Evolutionary conservation across 2,888 invertebrate species (phyloP).

Genomic region (Platynereis dumerilii): DNA sequence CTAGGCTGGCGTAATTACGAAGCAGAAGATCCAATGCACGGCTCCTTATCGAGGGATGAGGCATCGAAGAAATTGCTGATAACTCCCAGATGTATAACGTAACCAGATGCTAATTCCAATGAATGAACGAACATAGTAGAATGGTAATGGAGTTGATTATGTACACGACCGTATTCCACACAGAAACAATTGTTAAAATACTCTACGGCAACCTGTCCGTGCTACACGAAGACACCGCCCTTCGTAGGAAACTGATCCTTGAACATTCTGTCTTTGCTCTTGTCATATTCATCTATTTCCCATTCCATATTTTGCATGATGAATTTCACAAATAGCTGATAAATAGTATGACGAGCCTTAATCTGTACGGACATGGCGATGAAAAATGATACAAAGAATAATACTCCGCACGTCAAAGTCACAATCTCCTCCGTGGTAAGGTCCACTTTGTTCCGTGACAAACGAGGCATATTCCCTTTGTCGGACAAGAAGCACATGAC

Average conservation of each 20-base stretch:
- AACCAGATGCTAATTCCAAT: not conserved
- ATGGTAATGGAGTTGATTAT: too few relatives aligned
- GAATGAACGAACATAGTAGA: not conserved
- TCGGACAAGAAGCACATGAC: constrained; percentile 67
- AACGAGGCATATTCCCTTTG: constrained; percentile 52
- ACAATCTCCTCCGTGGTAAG: constrained; percentile 66
- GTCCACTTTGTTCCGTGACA: constrained; percentile 58
- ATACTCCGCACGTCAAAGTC: constrained; percentile 66
- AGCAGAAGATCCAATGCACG: too few relatives aligned
- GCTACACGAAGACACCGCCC: constrained; percentile 15
- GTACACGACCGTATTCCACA: too few relatives aligned
- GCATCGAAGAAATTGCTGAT: too few relatives aligned
- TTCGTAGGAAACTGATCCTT: constrained; percentile 18
- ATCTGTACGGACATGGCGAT: constrained; percentile 68
- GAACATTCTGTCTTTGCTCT: constrained; percentile 45
- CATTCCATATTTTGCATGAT: constrained; percentile 64
- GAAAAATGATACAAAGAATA: constrained; percentile 69
- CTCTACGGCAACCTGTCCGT: too few relatives aligned
- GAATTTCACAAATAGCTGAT: constrained; percentile 63
- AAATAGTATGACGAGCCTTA: constrained; percentile 66
- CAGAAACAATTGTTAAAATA: too few relatives aligned
- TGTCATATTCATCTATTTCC: constrained; percentile 65
- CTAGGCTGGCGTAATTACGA: too few relatives aligned
- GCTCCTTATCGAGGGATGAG: too few relatives aligned
- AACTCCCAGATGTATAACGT: not conserved